Base-by-base conservation (phyloP, 2,888 invertebrate genomes). In the Rhagophthalmus giganteus region DNA sequence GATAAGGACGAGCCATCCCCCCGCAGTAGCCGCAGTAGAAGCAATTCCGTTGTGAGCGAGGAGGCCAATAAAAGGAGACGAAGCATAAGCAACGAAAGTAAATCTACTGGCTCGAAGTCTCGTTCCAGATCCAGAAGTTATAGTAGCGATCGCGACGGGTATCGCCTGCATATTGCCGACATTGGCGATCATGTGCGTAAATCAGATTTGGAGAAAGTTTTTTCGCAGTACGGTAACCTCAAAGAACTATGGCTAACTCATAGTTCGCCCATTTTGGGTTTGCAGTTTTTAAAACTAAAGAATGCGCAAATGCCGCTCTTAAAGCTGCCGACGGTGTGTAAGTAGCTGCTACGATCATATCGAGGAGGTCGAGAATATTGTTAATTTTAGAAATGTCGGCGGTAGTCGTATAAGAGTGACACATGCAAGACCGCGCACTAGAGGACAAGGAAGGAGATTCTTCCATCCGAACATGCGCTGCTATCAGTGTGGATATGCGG, bases 191-290 rank as follows among this genome's bases (percentile, higher is more conserved):
- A 78, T 54, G 74, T 77, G 2, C 70, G 78, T 31, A 79, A 79
- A 61, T 66, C 74, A 25, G 80, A 81, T 60, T 66, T 82, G 54
- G 78, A 79, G 60, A 76, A 76, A 59, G 68, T 76, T 1, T 82
- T 81, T 67, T 73, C 78, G 15, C 79, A 78, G 53, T 81, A 75
- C 66, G 82, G 81, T 1, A 71, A 71, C 11, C 60, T 81, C 10
- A 73, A 75, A 54, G 82, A 82, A 63, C 75, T 81, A 2, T 82
- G 81, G 81, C 74, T 82, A 68, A 81, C 81, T 0, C 76, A 78
- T 54, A 80, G 79, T 58, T 79, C 80, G 6, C 82, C 81, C 1
- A 80, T 81, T 61, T 81, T 73, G 81, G 81, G n/a, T 81, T 82
- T 71, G 77, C 81, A 37, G 80, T 81, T 6, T 82, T 73, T 66